Evolutionary conservation across 1,140 invertebrate genomes (phyloP).

Genomic region (Nomia melanderi): DNA sequence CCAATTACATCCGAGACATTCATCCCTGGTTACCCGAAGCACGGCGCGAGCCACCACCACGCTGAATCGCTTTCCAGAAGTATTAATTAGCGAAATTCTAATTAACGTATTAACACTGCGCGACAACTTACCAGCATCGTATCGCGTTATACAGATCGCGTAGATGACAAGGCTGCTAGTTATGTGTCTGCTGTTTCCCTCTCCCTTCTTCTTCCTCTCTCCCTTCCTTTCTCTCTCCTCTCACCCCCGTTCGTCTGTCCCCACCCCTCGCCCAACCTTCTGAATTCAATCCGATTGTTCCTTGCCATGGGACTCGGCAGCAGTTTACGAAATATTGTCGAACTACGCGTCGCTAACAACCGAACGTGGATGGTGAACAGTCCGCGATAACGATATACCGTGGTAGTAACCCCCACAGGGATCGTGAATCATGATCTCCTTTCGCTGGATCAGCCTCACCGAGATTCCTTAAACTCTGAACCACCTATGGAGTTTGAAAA

Average conservation of each 20-base stretch:
- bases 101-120: conserved; percentile 35
- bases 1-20: conserved; percentile 16
- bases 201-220: neutral
- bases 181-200: neutral
- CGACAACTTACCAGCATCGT: conserved; percentile 10
- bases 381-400: too few species aligned
- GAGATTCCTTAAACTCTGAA: too few species aligned
- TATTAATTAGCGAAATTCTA: conserved; percentile 52
- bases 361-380: neutral
- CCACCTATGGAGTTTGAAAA: too few species aligned
- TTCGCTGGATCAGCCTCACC: too few species aligned
- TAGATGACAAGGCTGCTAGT: neutral
- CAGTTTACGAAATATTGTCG: conserved; percentile 10
- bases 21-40: neutral
- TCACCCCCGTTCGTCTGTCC: too few species aligned
- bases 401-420: too few species aligned
- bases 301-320: neutral
- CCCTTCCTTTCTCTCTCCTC: neutral
- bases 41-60: neutral
- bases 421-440: too few species aligned
- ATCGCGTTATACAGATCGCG: conserved; percentile 9
- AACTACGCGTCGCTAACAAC: neutral
- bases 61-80: conserved; percentile 13
- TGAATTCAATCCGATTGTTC: conserved; percentile 2
- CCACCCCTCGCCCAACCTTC: neutral